A percentile compares a stretch with the other conserved stretches of the same genome.
Conservation (phyloP, 1,140 invertebrate species). For the Sarcophaga peregrina region DNA sequence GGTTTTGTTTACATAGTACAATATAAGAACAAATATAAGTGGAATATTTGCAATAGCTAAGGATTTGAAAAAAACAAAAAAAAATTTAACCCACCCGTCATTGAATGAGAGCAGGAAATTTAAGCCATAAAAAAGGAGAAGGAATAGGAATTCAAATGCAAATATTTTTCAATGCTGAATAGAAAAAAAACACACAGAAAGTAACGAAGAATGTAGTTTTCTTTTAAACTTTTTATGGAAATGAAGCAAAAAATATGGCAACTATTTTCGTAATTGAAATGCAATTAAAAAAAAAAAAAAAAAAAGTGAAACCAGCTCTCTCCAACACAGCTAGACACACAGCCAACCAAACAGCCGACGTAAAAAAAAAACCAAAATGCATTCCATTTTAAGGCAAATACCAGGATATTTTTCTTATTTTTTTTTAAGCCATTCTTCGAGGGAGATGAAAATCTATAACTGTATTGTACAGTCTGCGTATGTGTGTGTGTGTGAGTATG, state of each 20-base stretch:
- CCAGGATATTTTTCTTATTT: too few relatives aligned
- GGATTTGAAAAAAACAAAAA: neutral
- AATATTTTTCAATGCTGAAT: neutral
- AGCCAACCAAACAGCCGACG: too few relatives aligned
- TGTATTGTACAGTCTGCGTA: too few relatives aligned
- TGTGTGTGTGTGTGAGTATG: too few relatives aligned
- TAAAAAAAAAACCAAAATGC: too few relatives aligned
- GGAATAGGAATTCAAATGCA: neutral
- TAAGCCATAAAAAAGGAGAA: neutral
- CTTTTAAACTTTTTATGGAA: neutral
- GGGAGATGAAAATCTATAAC: too few relatives aligned
- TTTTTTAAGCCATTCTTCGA: too few relatives aligned
- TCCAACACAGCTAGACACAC: too few relatives aligned
- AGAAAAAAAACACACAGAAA: neutral
- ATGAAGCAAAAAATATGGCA: constrained; percentile 9
- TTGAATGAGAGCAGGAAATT: neutral
- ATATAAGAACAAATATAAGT: neutral
- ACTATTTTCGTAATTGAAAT: constrained; percentile 45
- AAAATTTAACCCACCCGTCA: too few relatives aligned
- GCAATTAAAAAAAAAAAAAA: constrained; percentile 43
- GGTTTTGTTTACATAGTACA: neutral
- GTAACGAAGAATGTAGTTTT: neutral
- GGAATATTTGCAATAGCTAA: neutral
- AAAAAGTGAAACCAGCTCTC: too few relatives aligned
- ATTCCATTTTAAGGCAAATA: too few relatives aligned